Conservation (phyloP, 2,888 invertebrate species). For the Empis livida region DNA sequence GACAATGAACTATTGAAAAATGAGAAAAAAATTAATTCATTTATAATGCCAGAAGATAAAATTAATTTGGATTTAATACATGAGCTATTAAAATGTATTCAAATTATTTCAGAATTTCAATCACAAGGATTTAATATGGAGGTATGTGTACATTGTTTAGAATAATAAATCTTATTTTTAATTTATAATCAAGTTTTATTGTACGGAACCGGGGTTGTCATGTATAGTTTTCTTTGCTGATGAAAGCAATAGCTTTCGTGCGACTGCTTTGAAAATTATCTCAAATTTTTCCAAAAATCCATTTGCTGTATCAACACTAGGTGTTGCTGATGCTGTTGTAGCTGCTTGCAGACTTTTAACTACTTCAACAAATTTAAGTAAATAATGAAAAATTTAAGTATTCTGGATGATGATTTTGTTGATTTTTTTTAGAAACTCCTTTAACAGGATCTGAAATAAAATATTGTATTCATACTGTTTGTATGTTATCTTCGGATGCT, state of each 20-base stretch:
- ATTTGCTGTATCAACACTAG: conserved; percentile 24
- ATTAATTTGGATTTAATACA: conserved; percentile 23
- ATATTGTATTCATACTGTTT: conserved; percentile 31
- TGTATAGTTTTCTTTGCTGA: conserved; percentile 29
- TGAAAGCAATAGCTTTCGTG: conserved; percentile 26
- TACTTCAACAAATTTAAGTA: conserved; percentile 19
- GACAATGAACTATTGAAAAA: conserved; percentile 29
- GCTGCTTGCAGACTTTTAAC: conserved; percentile 30
- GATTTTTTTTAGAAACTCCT: conserved; percentile 13
- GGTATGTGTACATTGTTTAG: conserved; percentile 12
- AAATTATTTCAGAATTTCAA: conserved; percentile 25
- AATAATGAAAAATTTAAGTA: not conserved
- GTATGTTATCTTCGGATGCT: conserved; percentile 30
- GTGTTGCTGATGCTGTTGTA: conserved; percentile 29
- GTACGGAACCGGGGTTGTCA: conserved; percentile 18
- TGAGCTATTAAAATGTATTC: conserved; percentile 30
- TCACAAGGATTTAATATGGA: conserved; percentile 23
- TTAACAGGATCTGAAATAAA: conserved; percentile 26
- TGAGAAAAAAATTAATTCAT: conserved; percentile 21
- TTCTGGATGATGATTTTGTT: not conserved
- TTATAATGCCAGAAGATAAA: conserved; percentile 23
- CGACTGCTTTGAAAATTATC: conserved; percentile 26
- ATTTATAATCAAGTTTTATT: conserved; percentile 1
- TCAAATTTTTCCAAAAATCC: conserved; percentile 31
- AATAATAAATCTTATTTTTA: not conserved